Evolutionary conservation across 2,888 invertebrate species (phyloP), one percentile per base, ranked within the genome.

Genomic region (Dynastes maya): DNA sequence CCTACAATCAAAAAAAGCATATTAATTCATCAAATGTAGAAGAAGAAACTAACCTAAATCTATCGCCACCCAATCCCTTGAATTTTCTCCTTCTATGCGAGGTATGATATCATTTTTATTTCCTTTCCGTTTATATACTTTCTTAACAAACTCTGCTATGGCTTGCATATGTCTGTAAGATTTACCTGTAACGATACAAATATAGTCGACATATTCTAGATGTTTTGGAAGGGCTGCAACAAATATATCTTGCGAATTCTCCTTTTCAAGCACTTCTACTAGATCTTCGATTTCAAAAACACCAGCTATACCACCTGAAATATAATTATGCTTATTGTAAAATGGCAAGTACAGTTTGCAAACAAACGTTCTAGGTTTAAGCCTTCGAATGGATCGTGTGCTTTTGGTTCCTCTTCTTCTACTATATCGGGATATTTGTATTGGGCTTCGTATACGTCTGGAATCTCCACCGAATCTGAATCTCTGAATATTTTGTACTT

Each of bases 221-320:
- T 95, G 92, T 77, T 90, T 87, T 0, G 97, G 95, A 0, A 98
- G 92, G 63, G 91, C 88, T 49, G 94, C 94, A 1, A 96, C 96
- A 89, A 96, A 96, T 82, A 98, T 92, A 85, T 98, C 92, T 85
- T 90, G 90, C 0, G 93, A 94, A 86, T 95, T 96, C 87, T 97
- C 96, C 85, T 92, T 91, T 82, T 91, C 90, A 40, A 98, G 88
- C 32, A 97, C 89, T 22, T 93, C 91, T 0, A 97, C 93, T 68
- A 98, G 88, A 82, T 98, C 96, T 86, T 96, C 95, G 64, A 98
- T 91, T 84, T 98, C 97, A 89, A 94, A 97, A 0, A 98, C 97
- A 45, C 98, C 98, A 82, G 88, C 91, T 80, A 90, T 84, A 13
- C 98, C 98, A 86, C 95, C 97, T 98, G 85, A 67, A 90, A 90